Percentiles rank a stretch among this genome's conserved stretches.
Conservation (phyloP, 2,113 vertebrate species). For the Parus major region DNA sequence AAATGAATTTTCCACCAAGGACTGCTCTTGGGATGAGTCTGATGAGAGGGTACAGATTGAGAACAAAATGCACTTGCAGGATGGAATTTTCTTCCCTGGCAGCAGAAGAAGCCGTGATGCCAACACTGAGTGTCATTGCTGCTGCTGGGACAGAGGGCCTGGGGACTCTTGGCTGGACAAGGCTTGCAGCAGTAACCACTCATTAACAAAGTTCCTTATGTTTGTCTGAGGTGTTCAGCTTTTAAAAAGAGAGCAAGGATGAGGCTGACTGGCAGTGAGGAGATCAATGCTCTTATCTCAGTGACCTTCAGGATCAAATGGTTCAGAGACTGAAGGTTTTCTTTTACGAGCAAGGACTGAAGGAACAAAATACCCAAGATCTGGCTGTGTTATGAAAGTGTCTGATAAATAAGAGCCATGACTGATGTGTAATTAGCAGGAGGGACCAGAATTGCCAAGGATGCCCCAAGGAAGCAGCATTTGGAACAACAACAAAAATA, state of each 20-base stretch:
- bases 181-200: not conserved
- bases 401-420: not conserved
- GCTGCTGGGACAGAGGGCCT: not conserved
- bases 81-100: not conserved
- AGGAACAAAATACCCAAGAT: not conserved
- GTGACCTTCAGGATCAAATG: not conserved
- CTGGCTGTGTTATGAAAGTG: not conserved
- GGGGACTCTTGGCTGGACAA: not conserved
- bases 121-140: not conserved
- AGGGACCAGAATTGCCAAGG: not conserved
- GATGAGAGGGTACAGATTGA: not conserved
- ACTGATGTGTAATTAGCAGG: not conserved
- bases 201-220: not conserved
- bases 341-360: not conserved
- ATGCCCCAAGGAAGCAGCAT: not conserved
- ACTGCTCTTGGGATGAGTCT: not conserved
- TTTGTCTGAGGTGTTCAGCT: not conserved
- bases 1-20: not conserved
- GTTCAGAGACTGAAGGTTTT: not conserved
- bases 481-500: conserved; percentile 11
- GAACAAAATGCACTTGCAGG: not conserved
- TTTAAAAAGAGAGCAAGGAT: not conserved
- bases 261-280: not conserved
- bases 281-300: not conserved
- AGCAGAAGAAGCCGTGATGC: not conserved